Conservation (phyloP, 2,797 vertebrate genomes). For the Xiphophorus birchmanni region DNA sequence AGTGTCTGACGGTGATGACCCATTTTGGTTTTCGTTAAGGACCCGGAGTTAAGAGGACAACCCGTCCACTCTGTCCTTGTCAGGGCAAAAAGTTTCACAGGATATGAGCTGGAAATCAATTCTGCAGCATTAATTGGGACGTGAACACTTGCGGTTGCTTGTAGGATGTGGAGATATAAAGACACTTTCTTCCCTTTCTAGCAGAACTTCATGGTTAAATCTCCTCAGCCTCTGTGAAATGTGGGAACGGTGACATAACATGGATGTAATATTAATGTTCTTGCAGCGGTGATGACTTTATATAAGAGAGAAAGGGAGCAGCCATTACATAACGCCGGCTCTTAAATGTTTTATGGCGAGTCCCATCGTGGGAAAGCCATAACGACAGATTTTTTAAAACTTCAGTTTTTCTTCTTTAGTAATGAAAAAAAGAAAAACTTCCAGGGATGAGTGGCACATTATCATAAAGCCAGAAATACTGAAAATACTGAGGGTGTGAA, state of each 20-base stretch:
- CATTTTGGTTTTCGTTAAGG: constrained; percentile 27
- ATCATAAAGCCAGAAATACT: neutral
- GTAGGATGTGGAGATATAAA: neutral
- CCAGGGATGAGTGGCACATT: neutral
- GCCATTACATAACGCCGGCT: neutral
- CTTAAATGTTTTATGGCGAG: neutral
- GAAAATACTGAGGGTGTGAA: neutral
- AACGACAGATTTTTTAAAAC: neutral
- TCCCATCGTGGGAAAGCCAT: neutral
- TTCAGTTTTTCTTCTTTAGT: neutral
- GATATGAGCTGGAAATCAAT: neutral
- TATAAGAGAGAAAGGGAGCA: neutral
- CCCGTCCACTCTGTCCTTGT: constrained; percentile 4
- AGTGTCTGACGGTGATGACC: constrained; percentile 40
- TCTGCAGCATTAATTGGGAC: neutral
- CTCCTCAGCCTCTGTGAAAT: neutral
- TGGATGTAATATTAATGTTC: constrained; percentile 2
- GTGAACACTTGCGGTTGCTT: neutral
- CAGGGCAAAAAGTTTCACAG: neutral
- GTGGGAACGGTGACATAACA: constrained; percentile 1
- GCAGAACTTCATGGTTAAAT: neutral
- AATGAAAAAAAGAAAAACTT: neutral
- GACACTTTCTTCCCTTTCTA: neutral
- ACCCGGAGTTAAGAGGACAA: constrained; percentile 16
- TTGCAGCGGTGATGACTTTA: neutral